Conservation (phyloP, 2,113 vertebrate genomes). For the Chaenocephalus aceratus region DNA sequence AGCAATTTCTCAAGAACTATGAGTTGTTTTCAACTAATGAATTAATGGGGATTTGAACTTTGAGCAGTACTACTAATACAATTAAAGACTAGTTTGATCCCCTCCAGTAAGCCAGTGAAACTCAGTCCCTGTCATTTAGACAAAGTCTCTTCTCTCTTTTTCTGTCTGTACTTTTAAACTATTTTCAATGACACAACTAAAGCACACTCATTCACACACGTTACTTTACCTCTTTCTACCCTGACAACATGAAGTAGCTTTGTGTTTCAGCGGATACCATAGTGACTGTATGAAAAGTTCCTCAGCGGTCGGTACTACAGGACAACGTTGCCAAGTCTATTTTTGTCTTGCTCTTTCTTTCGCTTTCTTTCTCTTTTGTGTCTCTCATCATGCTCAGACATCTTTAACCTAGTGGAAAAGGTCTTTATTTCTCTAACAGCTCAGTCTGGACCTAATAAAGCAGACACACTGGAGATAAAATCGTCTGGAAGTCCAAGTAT, state of each 20-base stretch:
- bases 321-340: not conserved
- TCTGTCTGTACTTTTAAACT: not conserved
- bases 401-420: constrained; percentile 26
- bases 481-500: constrained; percentile 32
- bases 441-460: constrained; percentile 35
- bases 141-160: not conserved
- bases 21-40: not conserved
- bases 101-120: not conserved
- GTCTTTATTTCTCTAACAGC: constrained; percentile 32
- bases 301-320: constrained; percentile 2
- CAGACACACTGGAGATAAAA: constrained; percentile 12
- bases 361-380: constrained; percentile 16
- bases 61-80: not conserved
- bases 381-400: constrained; percentile 30
- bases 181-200: constrained; percentile 14
- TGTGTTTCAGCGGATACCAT: constrained; percentile 47
- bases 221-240: not conserved
- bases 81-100: not conserved
- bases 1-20: not conserved
- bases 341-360: not conserved
- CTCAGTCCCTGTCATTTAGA: not conserved
- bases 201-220: constrained; percentile 22
- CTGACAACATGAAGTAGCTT: not conserved
- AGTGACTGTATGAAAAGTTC: constrained; percentile 36
- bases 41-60: not conserved